A percentile compares a stretch with the other conserved stretches of the same genome.
These are phyloP conservation scores for Teinopalpus imperialis DNA, from an alignment of 2,888 invertebrate species.

Conservation along the genomic window DNA sequence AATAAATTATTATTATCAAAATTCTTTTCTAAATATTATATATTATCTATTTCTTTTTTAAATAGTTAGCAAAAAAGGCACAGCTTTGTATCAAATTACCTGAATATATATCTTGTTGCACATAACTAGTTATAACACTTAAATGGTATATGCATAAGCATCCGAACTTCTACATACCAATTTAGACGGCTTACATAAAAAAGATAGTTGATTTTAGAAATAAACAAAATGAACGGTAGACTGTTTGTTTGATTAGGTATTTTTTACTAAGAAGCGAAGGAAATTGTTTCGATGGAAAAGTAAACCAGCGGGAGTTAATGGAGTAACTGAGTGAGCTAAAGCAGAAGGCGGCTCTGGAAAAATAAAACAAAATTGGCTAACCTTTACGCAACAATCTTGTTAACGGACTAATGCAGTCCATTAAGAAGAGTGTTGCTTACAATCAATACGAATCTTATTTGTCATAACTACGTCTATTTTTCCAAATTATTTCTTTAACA, in stretches of 20 bases:
- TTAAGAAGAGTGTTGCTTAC: slow-evolving; percentile 10
- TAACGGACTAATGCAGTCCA: slow-evolving; percentile 30
- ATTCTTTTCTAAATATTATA: too few species aligned
- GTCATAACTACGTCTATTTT: slow-evolving; percentile 4
- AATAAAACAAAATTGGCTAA: slow-evolving; percentile 33
- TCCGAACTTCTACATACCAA: background rate
- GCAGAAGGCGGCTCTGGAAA: slow-evolving; percentile 64
- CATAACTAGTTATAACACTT: slow-evolving; percentile 7
- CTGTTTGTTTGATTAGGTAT: slow-evolving; percentile 36
- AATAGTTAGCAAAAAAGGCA: too few species aligned
- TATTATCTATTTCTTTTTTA: too few species aligned
- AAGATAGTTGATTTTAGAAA: slow-evolving; percentile 19
- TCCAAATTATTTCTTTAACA: background rate
- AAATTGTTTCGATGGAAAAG: slow-evolving; percentile 53
- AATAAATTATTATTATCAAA: too few species aligned
- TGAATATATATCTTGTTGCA: slow-evolving; percentile 20
- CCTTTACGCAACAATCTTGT: slow-evolving; percentile 27
- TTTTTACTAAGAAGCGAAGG: slow-evolving; percentile 38
- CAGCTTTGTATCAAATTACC: too few species aligned
- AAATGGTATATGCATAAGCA: slow-evolving; percentile 15
- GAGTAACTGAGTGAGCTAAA: slow-evolving; percentile 77
- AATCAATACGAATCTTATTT: slow-evolving; percentile 6
- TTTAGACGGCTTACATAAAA: slow-evolving; percentile 10
- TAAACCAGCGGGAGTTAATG: slow-evolving; percentile 73
- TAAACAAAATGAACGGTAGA: slow-evolving; percentile 22